Percentiles rank a stretch among this genome's conserved stretches.
These are phyloP conservation scores for Sesamia inferens DNA, from an alignment of 2,888 invertebrate species.

Conservation along the genomic window DNA sequence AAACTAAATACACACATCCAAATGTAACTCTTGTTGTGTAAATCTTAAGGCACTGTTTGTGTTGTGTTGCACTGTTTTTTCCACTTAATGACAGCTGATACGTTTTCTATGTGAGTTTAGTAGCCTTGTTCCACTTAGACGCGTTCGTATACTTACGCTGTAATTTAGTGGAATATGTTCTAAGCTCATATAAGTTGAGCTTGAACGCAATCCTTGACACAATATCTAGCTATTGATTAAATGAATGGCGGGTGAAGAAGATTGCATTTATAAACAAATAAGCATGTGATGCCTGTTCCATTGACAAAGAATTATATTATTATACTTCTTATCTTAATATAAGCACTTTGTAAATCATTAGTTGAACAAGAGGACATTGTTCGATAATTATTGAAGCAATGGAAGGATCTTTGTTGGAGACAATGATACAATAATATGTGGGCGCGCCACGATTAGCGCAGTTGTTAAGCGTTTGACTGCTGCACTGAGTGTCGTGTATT, in stretches of 20 bases:
- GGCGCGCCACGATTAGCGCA: too few relatives aligned
- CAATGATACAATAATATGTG: constrained; percentile 4
- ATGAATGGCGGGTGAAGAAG: constrained; percentile 28
- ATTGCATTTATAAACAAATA: constrained; percentile 21
- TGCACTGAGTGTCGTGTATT: too few relatives aligned
- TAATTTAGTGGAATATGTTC: constrained; percentile 65
- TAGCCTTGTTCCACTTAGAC: constrained; percentile 73
- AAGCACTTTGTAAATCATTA: constrained; percentile 20
- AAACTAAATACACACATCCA: constrained; percentile 20
- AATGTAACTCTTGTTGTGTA: constrained; percentile 19
- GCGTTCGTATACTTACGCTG: constrained; percentile 49
- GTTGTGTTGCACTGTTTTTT: constrained; percentile 34
- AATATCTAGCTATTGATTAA: constrained; percentile 50
- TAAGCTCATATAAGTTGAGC: constrained; percentile 53
- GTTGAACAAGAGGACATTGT: constrained; percentile 31
- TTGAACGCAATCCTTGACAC: constrained; percentile 60
- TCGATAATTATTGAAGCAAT: constrained; percentile 10
- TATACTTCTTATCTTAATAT: constrained; percentile 10
- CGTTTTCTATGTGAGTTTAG: constrained; percentile 61
- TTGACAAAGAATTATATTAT: constrained; percentile 28
- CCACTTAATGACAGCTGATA: constrained; percentile 56
- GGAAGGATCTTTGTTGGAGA: constrained; percentile 22
- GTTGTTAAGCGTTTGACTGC: too few relatives aligned
- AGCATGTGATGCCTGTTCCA: constrained; percentile 2
- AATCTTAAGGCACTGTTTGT: constrained; percentile 35